Evolutionary conservation across 1,140 invertebrate species (phyloP).

Genomic region (Papilio xuthus): DNA sequence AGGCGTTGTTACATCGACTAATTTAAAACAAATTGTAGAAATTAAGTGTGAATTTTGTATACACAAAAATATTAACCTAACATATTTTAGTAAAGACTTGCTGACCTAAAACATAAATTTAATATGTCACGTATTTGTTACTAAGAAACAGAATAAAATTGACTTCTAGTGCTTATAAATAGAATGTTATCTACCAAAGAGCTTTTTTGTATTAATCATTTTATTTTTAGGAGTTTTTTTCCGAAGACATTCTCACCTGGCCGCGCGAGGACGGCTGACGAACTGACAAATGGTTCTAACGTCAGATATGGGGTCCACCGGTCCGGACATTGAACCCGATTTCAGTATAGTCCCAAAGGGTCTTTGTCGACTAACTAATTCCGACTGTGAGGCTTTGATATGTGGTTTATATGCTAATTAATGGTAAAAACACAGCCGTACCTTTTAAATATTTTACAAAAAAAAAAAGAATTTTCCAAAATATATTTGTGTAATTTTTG

Average conservation of each 20-base stretch:
- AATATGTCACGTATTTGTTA: background rate
- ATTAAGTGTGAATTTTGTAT: no score
- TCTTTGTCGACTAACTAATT: constrained; percentile 10
- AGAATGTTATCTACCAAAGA: background rate
- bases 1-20: background rate
- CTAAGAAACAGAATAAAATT: background rate
- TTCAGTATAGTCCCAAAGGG: background rate
- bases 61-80: no score
- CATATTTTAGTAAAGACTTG: background rate
- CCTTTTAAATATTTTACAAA: background rate
- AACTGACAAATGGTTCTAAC: constrained; percentile 14
- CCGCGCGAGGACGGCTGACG: background rate
- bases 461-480: no score
- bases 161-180: background rate
- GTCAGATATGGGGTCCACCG: background rate
- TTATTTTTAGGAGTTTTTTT: constrained; percentile 11
- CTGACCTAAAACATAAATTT: background rate
- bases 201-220: constrained; percentile 24
- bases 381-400: background rate
- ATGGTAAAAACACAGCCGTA: background rate
- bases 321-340: constrained; percentile 1
- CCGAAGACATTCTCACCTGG: constrained; percentile 11
- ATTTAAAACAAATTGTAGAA: no score
- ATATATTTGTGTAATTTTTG: no score
- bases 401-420: constrained; percentile 14